Evolutionary conservation across 1,140 invertebrate genomes (phyloP).

Genomic region (Maniola jurtina): DNA sequence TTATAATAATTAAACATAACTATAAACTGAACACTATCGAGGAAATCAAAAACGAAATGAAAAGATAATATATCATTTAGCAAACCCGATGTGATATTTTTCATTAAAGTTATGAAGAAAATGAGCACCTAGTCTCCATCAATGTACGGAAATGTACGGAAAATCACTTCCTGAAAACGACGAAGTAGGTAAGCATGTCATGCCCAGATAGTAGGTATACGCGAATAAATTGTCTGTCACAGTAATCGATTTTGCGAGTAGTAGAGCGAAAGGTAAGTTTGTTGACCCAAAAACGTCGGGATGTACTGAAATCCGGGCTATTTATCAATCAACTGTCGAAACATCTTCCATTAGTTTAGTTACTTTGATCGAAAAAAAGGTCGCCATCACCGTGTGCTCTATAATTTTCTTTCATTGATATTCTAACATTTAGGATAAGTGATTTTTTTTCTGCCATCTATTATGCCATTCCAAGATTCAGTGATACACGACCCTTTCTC

Average conservation of each 20-base stretch:
- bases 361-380: background rate
- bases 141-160: background rate
- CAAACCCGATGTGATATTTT: no score
- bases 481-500: background rate
- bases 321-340: slow-evolving; percentile 11
- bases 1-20: background rate
- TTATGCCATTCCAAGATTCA: background rate
- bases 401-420: slow-evolving; percentile 1
- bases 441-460: background rate
- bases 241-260: background rate
- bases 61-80: no score
- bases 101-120: no score
- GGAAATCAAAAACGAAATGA: no score
- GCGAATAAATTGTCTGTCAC: slow-evolving; percentile 11
- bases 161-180: slow-evolving; percentile 1
- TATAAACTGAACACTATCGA: background rate
- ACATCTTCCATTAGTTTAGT: slow-evolving; percentile 1
- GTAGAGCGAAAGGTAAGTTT: slow-evolving; percentile 6
- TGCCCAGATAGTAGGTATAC: background rate
- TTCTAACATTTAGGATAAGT: background rate
- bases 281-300: slow-evolving; percentile 8
- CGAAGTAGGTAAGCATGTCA: slow-evolving; percentile 3
- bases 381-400: background rate
- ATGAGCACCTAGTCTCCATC: background rate
- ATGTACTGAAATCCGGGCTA: slow-evolving; percentile 5